A percentile compares a stretch with the other conserved stretches of the same genome.
phyloP scores from a whole-genome alignment of 2,888 invertebrate species.

The Steinernema carpocapsae region DNA sequence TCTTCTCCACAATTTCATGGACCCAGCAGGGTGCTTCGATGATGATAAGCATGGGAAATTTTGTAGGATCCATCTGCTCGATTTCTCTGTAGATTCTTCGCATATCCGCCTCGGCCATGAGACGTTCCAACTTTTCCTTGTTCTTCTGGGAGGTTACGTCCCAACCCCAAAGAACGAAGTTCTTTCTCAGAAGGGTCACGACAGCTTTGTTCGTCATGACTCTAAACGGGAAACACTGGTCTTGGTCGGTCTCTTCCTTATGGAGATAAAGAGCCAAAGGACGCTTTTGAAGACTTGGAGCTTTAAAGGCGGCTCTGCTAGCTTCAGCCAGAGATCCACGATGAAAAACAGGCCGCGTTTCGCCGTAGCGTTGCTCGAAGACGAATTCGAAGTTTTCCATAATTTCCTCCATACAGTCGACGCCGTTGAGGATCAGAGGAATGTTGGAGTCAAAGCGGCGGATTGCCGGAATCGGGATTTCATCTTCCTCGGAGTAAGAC shows the following conservation, averaged over 20 bases:
- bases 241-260: neutral
- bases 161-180: slow-evolving; percentile 14
- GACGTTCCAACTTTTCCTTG: neutral
- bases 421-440: neutral
- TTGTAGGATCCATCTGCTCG: neutral
- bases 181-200: neutral
- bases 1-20: neutral
- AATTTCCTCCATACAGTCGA: neutral
- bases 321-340: neutral
- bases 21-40: neutral
- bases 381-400: slow-evolving; percentile 4
- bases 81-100: neutral
- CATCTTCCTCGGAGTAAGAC: neutral
- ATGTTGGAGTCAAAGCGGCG: neutral
- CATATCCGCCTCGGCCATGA: slow-evolving; percentile 2
- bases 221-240: neutral
- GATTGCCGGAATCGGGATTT: neutral
- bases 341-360: neutral
- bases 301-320: neutral
- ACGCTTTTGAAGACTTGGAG: neutral
- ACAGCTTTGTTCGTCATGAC: neutral
- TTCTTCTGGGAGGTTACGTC: neutral
- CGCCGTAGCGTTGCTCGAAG: slow-evolving; percentile 1
- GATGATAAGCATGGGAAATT: neutral
- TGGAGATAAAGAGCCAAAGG: slow-evolving; percentile 1